These are phyloP conservation scores for Gymnocephalus cernua DNA, from an alignment of 2,113 vertebrate species.

Conservation along the genomic window DNA sequence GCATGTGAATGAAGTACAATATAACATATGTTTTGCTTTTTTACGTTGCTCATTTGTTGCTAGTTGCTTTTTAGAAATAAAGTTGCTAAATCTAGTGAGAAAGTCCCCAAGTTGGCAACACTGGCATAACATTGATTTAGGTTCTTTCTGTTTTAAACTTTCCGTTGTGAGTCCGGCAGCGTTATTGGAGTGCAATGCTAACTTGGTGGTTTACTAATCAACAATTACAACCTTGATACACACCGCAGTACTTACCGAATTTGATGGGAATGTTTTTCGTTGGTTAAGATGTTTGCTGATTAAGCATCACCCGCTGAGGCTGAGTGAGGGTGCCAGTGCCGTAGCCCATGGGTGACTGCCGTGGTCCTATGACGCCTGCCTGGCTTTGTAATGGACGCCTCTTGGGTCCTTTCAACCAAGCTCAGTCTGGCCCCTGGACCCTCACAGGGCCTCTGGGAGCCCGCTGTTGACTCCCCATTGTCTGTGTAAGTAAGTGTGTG, in stretches of 20 bases:
- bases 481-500: conserved; percentile 51
- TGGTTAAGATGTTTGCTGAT: conserved; percentile 14
- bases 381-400: conserved; percentile 77
- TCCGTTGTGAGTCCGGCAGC: neutral
- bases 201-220: neutral
- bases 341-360: conserved; percentile 29
- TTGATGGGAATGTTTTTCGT: neutral
- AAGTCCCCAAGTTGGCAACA: too few relatives aligned
- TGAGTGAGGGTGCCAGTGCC: neutral
- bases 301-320: neutral
- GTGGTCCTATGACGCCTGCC: conserved; percentile 55
- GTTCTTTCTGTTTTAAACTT: neutral
- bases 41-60: too few relatives aligned
- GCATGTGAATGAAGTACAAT: too few relatives aligned
- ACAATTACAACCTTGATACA: neutral
- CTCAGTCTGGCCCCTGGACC: conserved; percentile 63
- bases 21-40: too few relatives aligned
- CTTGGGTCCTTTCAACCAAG: conserved; percentile 58
- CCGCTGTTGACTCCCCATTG: conserved; percentile 77
- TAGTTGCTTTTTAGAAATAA: too few relatives aligned
- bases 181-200: neutral
- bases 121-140: too few relatives aligned
- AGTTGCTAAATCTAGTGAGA: too few relatives aligned
- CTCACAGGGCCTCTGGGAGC: conserved; percentile 58
- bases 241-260: neutral